A percentile compares a stretch with the other conserved stretches of the same genome.
phyloP scores from a whole-genome alignment of 1,140 invertebrate species.

The Tetragnatha versicolor region DNA sequence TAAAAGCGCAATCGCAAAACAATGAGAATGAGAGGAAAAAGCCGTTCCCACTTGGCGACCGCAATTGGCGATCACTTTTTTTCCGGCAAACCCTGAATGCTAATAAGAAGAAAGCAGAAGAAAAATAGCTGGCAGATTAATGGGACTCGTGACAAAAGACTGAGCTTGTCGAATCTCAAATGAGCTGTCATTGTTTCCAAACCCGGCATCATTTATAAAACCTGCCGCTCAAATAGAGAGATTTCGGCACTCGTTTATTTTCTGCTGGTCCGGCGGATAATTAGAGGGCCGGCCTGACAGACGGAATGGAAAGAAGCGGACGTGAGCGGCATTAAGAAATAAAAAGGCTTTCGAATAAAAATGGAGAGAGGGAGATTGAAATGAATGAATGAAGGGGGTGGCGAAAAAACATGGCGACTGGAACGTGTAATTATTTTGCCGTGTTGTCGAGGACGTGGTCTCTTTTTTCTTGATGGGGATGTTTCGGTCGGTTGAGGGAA shows the following conservation, averaged over 20 bases:
- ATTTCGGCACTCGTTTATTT: constrained; percentile 53
- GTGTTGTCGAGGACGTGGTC: constrained; percentile 30
- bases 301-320: constrained; percentile 37
- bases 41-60: too few species aligned
- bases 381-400: constrained; percentile 43
- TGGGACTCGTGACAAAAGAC: constrained; percentile 54
- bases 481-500: neutral
- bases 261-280: constrained; percentile 46
- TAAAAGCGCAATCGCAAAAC: too few species aligned
- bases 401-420: constrained; percentile 30
- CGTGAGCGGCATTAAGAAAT: constrained; percentile 14
- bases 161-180: constrained; percentile 54
- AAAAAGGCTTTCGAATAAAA: constrained; percentile 22
- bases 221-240: constrained; percentile 53
- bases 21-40: neutral
- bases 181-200: constrained; percentile 55
- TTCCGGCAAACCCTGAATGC: constrained; percentile 47
- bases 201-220: constrained; percentile 54
- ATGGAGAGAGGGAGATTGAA: constrained; percentile 6
- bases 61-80: constrained; percentile 31
- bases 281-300: constrained; percentile 51
- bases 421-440: constrained; percentile 44
- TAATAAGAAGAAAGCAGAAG: constrained; percentile 47
- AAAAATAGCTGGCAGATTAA: constrained; percentile 52
- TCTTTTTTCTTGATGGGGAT: neutral